phyloP scores from a whole-genome alignment of 2,888 invertebrate genomes.

The Phasia obesa region DNA sequence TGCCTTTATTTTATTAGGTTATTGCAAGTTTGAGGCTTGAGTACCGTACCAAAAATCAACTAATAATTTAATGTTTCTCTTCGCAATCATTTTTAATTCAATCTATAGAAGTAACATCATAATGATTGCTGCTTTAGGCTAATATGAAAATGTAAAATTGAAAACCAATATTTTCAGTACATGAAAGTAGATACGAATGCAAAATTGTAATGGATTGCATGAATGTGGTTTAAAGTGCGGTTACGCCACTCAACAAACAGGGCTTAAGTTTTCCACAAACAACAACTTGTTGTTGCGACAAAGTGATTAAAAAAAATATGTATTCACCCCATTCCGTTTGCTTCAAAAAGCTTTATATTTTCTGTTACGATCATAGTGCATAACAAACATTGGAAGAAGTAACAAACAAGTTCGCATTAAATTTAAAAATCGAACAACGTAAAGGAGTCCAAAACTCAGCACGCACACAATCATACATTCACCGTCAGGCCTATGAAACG shows the following conservation, averaged over 20 bases:
- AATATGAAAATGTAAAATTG: constrained; percentile 11
- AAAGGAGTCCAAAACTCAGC: not conserved
- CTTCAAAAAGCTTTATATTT: constrained; percentile 46
- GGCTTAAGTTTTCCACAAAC: constrained; percentile 20
- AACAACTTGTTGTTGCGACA: constrained; percentile 17
- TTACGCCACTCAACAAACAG: constrained; percentile 32
- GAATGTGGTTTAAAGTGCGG: constrained; percentile 64
- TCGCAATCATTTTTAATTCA: not conserved
- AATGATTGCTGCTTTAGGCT: not conserved
- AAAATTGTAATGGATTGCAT: constrained; percentile 41
- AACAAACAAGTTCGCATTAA: constrained; percentile 39
- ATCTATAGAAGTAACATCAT: not conserved
- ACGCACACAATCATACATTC: constrained; percentile 10
- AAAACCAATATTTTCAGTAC: constrained; percentile 43
- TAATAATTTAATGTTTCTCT: not conserved
- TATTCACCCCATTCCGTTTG: constrained; percentile 14
- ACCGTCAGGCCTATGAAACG: not conserved
- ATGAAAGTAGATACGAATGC: constrained; percentile 26
- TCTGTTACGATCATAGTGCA: constrained; percentile 41
- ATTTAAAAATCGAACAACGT: constrained; percentile 24
- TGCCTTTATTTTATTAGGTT: no score
- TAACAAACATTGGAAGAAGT: constrained; percentile 30
- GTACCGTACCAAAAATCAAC: no score
- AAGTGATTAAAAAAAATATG: constrained; percentile 24
- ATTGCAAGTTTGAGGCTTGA: no score